phyloP scores from a whole-genome alignment of 2,888 invertebrate genomes.

The Sceliomorpha sp. region DNA sequence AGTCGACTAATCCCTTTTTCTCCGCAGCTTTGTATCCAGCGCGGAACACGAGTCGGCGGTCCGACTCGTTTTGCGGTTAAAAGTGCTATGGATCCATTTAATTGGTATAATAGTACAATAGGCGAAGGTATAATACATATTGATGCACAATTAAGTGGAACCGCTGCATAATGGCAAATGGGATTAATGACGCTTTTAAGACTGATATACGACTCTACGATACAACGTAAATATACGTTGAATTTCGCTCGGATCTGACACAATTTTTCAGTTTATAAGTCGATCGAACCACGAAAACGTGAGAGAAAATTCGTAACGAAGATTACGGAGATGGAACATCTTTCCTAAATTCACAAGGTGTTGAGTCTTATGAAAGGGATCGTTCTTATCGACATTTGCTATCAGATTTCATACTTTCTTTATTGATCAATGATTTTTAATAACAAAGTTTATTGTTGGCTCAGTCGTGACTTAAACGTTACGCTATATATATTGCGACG shows the following conservation, averaged over 20 bases:
- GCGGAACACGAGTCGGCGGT: no score
- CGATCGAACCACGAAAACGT: no score
- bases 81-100: conserved; percentile 46
- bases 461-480: no score
- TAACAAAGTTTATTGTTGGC: no score
- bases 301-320: conserved; percentile 13
- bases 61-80: conserved; percentile 51
- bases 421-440: no score
- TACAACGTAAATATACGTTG: conserved; percentile 10
- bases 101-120: conserved; percentile 52
- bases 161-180: conserved; percentile 26
- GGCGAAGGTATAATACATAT: conserved; percentile 34
- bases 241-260: not conserved
- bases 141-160: conserved; percentile 42
- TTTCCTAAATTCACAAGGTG: no score
- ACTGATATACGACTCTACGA: conserved; percentile 18
- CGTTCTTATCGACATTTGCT: no score
- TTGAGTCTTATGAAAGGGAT: no score
- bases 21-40: conserved; percentile 25
- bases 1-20: conserved; percentile 70
- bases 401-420: no score
- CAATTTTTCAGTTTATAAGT: no score
- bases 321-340: conserved; percentile 16
- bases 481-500: no score
- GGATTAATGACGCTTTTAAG: conserved; percentile 3